Base-by-base conservation (phyloP, 1,140 invertebrate species). In the Atopsyche davidsoni region DNA sequence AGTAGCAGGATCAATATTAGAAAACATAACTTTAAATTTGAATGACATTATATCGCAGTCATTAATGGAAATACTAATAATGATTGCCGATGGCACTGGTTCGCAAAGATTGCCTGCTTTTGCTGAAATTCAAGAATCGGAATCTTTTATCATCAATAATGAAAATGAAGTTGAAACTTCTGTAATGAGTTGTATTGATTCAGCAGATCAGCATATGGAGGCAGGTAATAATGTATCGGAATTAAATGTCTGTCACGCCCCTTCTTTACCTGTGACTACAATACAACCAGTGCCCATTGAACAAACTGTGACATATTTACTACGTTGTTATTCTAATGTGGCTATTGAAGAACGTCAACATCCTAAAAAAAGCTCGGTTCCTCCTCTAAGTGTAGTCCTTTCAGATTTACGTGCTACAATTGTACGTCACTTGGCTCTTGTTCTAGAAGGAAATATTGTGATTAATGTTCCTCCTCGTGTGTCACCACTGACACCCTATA, bases 261-360 rank as follows among this genome's bases (percentile, higher is more conserved):
- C n/a, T n/a, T n/a, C n/a, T n/a, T n/a, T n/a, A n/a, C n/a, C n/a
- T n/a, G n/a, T n/a, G n/a, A n/a, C n/a, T n/a, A n/a, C 7, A 38
- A 48, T 23, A 17, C 21, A 21, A 45, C 25, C 21, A 1, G 39
- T 38, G 1, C 63, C 72, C 45, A 65, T 75, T 64, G 63, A 68
- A 28, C 57, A 70, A 56, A 60, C 76, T 56, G 67, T 85, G 38
- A 67, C 69, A 46, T 86, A 84, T 63, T 66, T 74, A 47, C 64
- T 83, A 57, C 78, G 81, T 57, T 83, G 79, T 53, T 86, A 85
- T 63, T 75, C 76, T n/a, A 76, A 82, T 56, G 78, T 84, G 6
- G 76, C 77, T 31, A 57, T 79, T 1, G 83, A 87, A 60, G 83
- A 85, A 62, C 73, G 79, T 57, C 82, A 83, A 64, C 73, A 85